Conservation (phyloP, 2,888 invertebrate species). For the Spisula solida region DNA sequence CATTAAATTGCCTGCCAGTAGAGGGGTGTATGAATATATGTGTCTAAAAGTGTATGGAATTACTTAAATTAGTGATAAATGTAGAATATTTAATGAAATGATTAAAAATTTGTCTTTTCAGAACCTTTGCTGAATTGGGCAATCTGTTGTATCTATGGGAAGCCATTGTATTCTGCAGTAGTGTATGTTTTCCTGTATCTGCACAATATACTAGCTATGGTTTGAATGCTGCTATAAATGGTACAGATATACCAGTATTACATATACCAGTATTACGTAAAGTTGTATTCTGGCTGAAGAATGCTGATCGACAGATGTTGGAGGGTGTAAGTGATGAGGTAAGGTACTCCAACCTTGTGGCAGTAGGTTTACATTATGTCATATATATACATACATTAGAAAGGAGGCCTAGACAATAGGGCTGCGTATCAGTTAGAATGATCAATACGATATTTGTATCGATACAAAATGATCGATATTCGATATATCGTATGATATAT, state of each 20-base stretch:
- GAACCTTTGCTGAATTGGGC: constrained; percentile 21
- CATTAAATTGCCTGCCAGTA: too few relatives aligned
- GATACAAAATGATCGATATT: too few relatives aligned
- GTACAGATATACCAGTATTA: not conserved
- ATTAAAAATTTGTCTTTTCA: not conserved
- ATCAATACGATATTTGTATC: too few relatives aligned
- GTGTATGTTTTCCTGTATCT: constrained; percentile 28
- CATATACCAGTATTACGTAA: not conserved
- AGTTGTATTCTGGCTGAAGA: constrained; percentile 31
- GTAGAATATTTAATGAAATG: too few relatives aligned
- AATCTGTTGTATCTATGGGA: constrained; percentile 27
- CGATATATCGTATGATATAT: too few relatives aligned
- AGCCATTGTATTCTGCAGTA: constrained; percentile 36
- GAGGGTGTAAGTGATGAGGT: constrained; percentile 13
- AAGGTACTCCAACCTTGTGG: not conserved
- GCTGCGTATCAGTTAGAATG: too few relatives aligned
- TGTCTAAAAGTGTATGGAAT: too few relatives aligned
- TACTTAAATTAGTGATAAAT: too few relatives aligned
- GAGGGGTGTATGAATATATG: too few relatives aligned
- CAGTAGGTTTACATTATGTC: too few relatives aligned
- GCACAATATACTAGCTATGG: constrained; percentile 18
- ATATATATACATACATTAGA: too few relatives aligned
- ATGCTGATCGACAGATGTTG: constrained; percentile 6
- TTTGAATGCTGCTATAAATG: not conserved
- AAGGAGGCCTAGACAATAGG: too few relatives aligned